Percentiles rank a stretch among this genome's conserved stretches.
phyloP scores from a whole-genome alignment of 2,888 invertebrate species.

The Serrognathus titanus region DNA sequence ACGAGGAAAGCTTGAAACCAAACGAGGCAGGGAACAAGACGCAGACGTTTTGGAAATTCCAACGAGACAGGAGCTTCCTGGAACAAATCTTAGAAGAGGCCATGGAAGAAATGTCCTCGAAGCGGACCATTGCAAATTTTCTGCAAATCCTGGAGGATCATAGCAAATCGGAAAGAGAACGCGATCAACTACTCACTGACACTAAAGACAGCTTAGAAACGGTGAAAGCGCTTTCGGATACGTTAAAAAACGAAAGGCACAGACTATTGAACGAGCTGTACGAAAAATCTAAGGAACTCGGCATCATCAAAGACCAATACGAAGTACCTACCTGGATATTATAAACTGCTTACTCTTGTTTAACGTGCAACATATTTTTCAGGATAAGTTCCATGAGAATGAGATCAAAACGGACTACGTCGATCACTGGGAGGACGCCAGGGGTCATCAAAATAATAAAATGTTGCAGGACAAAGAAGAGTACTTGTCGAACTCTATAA shows the following conservation, averaged over 20 bases:
- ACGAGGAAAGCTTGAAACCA: slow-evolving; percentile 23
- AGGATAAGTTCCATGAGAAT: slow-evolving; percentile 37
- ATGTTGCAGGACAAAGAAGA: slow-evolving; percentile 35
- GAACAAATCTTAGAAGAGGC: slow-evolving; percentile 22
- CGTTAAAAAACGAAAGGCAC: slow-evolving; percentile 9
- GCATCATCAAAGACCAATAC: slow-evolving; percentile 37
- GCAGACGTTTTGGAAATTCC: slow-evolving; percentile 25
- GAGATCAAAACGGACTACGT: slow-evolving; percentile 36
- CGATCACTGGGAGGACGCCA: slow-evolving; percentile 43
- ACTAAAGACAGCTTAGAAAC: slow-evolving; percentile 4
- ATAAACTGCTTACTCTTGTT: neutral
- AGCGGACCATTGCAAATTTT: slow-evolving; percentile 12
- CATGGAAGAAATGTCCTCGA: slow-evolving; percentile 5
- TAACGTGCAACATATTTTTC: slow-evolving; percentile 12
- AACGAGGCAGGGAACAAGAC: slow-evolving; percentile 18
- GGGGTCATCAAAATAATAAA: slow-evolving; percentile 42
- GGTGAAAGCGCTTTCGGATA: slow-evolving; percentile 5
- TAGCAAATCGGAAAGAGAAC: slow-evolving; percentile 18
- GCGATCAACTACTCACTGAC: neutral
- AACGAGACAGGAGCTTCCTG: slow-evolving; percentile 25
- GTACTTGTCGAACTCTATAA: slow-evolving; percentile 33
- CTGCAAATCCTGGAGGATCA: slow-evolving; percentile 23
- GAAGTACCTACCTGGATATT: slow-evolving; percentile 28
- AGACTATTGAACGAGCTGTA: slow-evolving; percentile 21
- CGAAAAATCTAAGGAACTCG: slow-evolving; percentile 28